A percentile compares a stretch with the other conserved stretches of the same genome.
These are phyloP conservation scores for Batillaria attramentaria DNA, from an alignment of 1,140 invertebrate species.

Conservation along the genomic window DNA sequence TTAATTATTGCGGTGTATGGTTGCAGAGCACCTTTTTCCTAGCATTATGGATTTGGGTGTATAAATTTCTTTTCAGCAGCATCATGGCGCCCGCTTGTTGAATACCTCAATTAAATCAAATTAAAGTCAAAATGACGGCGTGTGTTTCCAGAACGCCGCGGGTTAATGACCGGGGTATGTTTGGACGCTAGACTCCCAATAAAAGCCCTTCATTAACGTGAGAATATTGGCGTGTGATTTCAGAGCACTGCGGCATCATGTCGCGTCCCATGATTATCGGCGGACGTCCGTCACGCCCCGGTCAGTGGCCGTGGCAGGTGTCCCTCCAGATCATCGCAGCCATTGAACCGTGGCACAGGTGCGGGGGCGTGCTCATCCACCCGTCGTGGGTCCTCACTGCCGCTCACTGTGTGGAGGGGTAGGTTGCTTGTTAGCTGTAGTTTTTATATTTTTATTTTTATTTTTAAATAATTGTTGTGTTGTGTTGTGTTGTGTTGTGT, in stretches of 20 bases:
- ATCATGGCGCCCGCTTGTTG: neutral
- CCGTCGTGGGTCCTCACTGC: constrained; percentile 54
- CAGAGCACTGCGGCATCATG: constrained; percentile 50
- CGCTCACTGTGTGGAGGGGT: constrained; percentile 55
- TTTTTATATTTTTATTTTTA: too few species aligned
- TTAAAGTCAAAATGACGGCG: neutral
- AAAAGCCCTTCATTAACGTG: neutral
- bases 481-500: constrained; percentile 1
- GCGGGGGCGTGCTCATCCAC: constrained; percentile 54
- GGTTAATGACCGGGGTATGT: neutral
- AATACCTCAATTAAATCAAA: neutral
- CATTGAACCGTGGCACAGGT: constrained; percentile 49
- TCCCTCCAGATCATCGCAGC: constrained; percentile 51
- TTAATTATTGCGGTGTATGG: too few species aligned
- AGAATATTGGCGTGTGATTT: neutral
- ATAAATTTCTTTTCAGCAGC: too few species aligned
- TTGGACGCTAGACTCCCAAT: neutral
- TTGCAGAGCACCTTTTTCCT: too few species aligned
- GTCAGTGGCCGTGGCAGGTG: constrained; percentile 55
- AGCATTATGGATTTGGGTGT: too few species aligned
- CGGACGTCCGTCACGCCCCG: constrained; percentile 35
- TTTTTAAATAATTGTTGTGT: too few species aligned
- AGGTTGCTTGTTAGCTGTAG: constrained; percentile 22
- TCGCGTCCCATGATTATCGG: constrained; percentile 45
- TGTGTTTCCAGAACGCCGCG: neutral